Conservation (phyloP, 2,113 vertebrate species). For the Ceuthmochares aereus region DNA sequence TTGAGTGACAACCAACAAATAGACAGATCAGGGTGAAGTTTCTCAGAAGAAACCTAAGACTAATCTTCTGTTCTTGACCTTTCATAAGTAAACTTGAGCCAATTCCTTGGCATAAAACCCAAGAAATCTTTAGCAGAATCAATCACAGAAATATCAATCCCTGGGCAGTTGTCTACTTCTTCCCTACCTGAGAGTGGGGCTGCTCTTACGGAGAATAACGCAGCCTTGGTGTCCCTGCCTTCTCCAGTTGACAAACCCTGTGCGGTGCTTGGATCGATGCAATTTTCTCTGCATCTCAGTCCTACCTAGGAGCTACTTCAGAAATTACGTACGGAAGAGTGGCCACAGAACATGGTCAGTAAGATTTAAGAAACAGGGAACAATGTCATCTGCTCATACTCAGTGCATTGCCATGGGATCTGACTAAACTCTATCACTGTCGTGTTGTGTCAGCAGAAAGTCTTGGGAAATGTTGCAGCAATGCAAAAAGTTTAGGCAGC, state of each 20-base stretch:
- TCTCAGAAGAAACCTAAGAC: background rate
- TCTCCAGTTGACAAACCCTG: background rate
- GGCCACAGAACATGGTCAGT: background rate
- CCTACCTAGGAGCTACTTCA: background rate
- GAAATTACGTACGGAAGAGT: background rate
- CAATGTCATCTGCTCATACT: background rate
- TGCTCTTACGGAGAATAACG: background rate
- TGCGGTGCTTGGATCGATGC: background rate
- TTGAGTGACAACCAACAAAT: background rate
- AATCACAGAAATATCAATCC: background rate
- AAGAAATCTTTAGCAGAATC: background rate
- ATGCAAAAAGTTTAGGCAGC: background rate
- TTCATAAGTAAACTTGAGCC: background rate
- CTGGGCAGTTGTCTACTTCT: background rate
- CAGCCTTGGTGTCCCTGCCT: background rate
- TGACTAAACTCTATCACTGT: background rate
- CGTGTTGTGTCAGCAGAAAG: background rate
- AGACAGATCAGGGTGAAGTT: background rate
- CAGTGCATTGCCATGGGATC: background rate
- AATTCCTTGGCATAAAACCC: background rate
- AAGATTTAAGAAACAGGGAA: background rate
- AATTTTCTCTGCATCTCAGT: background rate
- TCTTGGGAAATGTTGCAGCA: background rate
- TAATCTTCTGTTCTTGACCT: background rate
- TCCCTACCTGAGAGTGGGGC: background rate